A percentile compares a stretch with the other conserved stretches of the same genome.
Evolutionary conservation across 2,113 vertebrate genomes (phyloP).

Genomic region (Antennarius striatus): DNA sequence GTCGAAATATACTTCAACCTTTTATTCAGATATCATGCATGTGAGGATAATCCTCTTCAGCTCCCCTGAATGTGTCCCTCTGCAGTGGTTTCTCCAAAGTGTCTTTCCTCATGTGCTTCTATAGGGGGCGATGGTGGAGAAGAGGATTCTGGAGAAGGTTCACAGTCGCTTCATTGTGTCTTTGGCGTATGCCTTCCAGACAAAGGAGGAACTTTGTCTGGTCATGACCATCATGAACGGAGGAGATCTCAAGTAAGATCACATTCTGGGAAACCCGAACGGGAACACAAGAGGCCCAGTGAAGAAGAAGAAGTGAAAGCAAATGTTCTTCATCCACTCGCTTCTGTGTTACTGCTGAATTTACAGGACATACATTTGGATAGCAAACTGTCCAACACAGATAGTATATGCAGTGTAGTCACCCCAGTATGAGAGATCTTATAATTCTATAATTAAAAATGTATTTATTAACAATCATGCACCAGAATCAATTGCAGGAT

Average conservation of each 20-base stretch:
- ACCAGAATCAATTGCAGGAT: not conserved
- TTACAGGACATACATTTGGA: not conserved
- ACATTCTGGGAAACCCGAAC: conserved; percentile 16
- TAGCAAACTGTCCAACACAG: not conserved
- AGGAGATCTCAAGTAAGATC: conserved; percentile 86
- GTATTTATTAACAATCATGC: not conserved
- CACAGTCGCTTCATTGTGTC: conserved; percentile 90
- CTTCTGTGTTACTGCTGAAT: not conserved
- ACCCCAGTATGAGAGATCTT: no score
- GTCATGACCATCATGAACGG: conserved; percentile 95
- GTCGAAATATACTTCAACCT: conserved; percentile 10
- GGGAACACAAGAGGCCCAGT: not conserved
- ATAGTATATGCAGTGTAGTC: no score
- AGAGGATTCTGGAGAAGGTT: conserved; percentile 87
- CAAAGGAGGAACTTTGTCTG: conserved; percentile 89
- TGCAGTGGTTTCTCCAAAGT: not conserved
- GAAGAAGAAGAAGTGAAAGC: not conserved
- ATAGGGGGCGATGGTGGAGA: conserved; percentile 88
- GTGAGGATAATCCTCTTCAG: not conserved
- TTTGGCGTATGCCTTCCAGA: conserved; percentile 88
- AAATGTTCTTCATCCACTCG: not conserved
- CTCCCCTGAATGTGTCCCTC: not conserved
- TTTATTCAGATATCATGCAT: not conserved
- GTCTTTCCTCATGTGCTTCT: conserved; percentile 23
- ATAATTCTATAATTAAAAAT: no score